Evolutionary conservation across 64 coral and sea anemone genomes (phyloP).

Genomic region (Stichodactyla helianthus): DNA sequence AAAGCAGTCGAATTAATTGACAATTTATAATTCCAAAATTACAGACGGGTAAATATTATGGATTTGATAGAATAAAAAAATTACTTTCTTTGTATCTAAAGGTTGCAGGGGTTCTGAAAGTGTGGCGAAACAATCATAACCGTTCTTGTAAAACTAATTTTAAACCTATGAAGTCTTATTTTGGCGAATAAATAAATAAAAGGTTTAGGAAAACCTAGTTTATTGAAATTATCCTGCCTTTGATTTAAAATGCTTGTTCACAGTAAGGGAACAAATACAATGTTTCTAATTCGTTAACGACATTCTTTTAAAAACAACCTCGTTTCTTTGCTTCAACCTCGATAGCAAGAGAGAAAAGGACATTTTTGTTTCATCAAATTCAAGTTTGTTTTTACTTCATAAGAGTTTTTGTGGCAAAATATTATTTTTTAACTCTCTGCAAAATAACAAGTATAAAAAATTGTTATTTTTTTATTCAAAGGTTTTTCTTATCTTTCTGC

Average conservation of each 20-base stretch:
- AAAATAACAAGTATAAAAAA: too few relatives aligned
- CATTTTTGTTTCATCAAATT: too few relatives aligned
- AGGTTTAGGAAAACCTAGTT: background rate
- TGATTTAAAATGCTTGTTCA: background rate
- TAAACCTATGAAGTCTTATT: background rate
- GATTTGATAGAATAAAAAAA: background rate
- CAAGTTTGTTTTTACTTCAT: too few relatives aligned
- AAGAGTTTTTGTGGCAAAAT: too few relatives aligned
- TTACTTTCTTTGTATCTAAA: background rate
- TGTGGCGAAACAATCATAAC: background rate
- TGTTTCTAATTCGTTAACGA: background rate
- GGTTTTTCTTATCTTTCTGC: too few relatives aligned
- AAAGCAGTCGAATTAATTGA: background rate
- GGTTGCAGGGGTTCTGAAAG: background rate
- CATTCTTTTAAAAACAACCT: background rate
- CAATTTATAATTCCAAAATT: background rate
- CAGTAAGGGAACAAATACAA: background rate
- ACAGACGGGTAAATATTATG: background rate
- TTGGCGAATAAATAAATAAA: background rate
- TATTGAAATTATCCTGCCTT: background rate
- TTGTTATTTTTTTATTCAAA: too few relatives aligned
- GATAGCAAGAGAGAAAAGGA: too few relatives aligned
- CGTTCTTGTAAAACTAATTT: background rate
- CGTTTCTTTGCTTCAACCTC: background rate
- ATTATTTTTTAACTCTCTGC: too few relatives aligned